Evolutionary conservation across 2,888 invertebrate genomes (phyloP), one percentile per base, ranked within the genome.

Genomic region (Pristionchus arcanus): DNA sequence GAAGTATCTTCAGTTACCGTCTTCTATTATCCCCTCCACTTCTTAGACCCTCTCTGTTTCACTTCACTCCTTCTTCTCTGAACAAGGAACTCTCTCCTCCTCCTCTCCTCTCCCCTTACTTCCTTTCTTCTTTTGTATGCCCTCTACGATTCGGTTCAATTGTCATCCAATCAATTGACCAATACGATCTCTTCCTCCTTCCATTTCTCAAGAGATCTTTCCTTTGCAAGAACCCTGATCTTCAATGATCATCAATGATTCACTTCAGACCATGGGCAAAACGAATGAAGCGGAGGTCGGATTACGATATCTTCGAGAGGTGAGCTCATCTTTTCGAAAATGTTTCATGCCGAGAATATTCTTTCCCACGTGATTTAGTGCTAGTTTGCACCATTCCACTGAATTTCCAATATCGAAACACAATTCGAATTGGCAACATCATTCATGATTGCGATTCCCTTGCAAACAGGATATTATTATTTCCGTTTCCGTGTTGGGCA

Each of bases 271-370:
- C 74, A 88, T 88, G 89, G 66, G 63, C 42, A 63, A 68, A 25
- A n/a, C 21, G 21, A 89, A 89, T 7, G 89, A 89, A 19, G 89
- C 71, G 3, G 89, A 89, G 31, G 89, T 85, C 34, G 84, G 81
- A 16, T 55, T 84, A 71, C 83, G 81, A 55, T 89, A 89, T 42
- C 68, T 89, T 2, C 89, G 89, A 84, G 89, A 89, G 81, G 89
- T 89, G 25, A 81, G 74, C 25, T 19, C 42, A 34, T 16, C 2
- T 25, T 55, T 55, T 83, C 53, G 55, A 55, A 53, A 28, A 15
- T 13, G 25, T 77, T 77, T 37, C 74, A 37, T 77, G 9, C 13
- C 68, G 37, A 28, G 21, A 21, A 25, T 42, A 31, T 25, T 1
- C 1, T 19, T 77, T 31, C 53, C 25, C 28, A 55, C 28, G 37